Evolutionary conservation across 2,113 vertebrate species (phyloP).

Genomic region (Centrocercus urophasianus): DNA sequence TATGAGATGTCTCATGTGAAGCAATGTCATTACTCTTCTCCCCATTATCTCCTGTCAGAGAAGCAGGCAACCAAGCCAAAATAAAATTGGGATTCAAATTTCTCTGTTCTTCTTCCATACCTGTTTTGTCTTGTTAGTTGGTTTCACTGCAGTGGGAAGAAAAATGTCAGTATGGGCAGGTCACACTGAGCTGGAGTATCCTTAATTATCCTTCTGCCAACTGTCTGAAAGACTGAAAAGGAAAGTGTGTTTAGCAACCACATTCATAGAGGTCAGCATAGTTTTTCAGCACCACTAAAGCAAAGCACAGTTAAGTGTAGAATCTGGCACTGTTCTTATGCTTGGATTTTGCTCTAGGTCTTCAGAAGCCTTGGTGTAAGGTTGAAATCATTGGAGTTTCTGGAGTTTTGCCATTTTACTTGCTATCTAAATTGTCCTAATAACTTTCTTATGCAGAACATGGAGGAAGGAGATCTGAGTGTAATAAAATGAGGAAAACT

Average conservation of each 20-base stretch:
- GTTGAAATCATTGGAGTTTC: not conserved
- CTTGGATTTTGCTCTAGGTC: not conserved
- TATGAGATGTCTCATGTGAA: not conserved
- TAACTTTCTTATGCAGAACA: constrained; percentile 11
- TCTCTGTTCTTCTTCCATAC: not conserved
- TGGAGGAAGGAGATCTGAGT: not conserved
- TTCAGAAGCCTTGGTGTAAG: not conserved
- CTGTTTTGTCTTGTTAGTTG: not conserved
- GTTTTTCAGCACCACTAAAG: not conserved
- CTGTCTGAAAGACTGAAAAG: not conserved
- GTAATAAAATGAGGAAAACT: not conserved
- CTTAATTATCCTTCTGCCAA: not conserved
- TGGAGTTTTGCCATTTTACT: constrained; percentile 35
- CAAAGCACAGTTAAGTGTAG: not conserved
- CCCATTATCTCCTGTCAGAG: not conserved
- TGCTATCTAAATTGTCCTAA: not conserved
- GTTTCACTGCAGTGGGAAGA: not conserved
- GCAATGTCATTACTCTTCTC: not conserved
- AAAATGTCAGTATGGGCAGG: not conserved
- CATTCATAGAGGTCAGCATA: not conserved
- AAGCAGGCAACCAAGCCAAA: not conserved
- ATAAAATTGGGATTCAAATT: not conserved
- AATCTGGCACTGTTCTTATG: not conserved
- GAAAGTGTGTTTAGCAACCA: not conserved
- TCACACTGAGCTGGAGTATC: not conserved